phyloP scores from a whole-genome alignment of 2,888 invertebrate species.

The Plebejus melissa region DNA sequence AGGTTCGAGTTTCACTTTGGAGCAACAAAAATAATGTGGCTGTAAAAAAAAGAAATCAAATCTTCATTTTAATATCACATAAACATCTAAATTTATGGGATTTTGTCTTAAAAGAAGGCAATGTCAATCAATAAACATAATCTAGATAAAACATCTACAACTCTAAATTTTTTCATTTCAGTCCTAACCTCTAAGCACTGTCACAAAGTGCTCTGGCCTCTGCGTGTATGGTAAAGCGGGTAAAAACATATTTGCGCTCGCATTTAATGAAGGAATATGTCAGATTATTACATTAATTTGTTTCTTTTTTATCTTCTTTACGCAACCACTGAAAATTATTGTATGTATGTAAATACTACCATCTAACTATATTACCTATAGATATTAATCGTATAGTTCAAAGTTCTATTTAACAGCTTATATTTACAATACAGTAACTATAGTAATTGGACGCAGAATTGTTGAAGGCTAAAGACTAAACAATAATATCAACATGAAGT shows the following conservation, averaged over 20 bases:
- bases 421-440: too few relatives aligned
- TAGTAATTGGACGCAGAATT: too few relatives aligned
- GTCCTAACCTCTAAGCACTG: constrained; percentile 30
- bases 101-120: neutral
- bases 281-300: constrained; percentile 30
- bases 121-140: neutral
- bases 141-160: neutral
- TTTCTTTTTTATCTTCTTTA: neutral
- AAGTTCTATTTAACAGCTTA: too few relatives aligned
- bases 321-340: neutral
- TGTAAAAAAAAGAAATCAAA: neutral
- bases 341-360: too few relatives aligned
- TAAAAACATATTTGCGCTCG: constrained; percentile 44
- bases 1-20: neutral
- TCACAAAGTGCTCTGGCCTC: constrained; percentile 43
- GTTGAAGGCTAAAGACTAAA: too few relatives aligned
- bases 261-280: constrained; percentile 44
- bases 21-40: neutral
- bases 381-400: too few relatives aligned
- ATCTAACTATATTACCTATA: too few relatives aligned
- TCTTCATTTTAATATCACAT: too few relatives aligned
- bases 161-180: neutral
- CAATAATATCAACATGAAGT: too few relatives aligned
- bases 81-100: too few relatives aligned
- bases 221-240: constrained; percentile 39